Conservation (phyloP, 2,113 vertebrate genomes). For the Rhea americana region DNA sequence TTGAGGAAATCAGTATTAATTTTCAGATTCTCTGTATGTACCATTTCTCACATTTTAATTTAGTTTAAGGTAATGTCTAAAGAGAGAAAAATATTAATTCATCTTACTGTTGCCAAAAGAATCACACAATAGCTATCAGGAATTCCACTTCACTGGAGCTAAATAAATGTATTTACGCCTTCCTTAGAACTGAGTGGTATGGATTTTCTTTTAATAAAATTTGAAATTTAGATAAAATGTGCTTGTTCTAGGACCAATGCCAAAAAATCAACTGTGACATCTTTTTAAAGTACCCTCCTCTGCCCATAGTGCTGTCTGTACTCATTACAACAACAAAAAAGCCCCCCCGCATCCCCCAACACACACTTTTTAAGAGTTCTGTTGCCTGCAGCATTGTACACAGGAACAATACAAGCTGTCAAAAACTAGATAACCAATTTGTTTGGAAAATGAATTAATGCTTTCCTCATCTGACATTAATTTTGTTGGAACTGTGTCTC, state of each 20-base stretch:
- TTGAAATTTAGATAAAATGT: constrained; percentile 38
- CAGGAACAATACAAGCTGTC: constrained; percentile 49
- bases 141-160: constrained; percentile 30
- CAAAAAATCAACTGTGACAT: constrained; percentile 2
- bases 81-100: neutral
- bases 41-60: constrained; percentile 1
- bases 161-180: constrained; percentile 57
- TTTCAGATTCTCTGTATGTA: neutral
- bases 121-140: neutral
- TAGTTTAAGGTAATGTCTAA: neutral
- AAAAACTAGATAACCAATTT: constrained; percentile 68
- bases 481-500: constrained; percentile 71
- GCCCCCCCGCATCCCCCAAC: neutral
- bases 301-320: constrained; percentile 9
- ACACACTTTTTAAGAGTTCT: neutral
- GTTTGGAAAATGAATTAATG: constrained; percentile 66
- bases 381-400: constrained; percentile 23
- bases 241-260: constrained; percentile 21
- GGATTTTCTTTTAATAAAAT: constrained; percentile 50
- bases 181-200: constrained; percentile 6
- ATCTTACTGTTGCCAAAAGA: neutral
- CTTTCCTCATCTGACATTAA: constrained; percentile 56
- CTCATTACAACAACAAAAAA: constrained; percentile 26
- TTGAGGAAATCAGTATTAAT: neutral
- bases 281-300: constrained; percentile 30